Evolutionary conservation across 2,888 invertebrate genomes (phyloP).

Genomic region (Pherbina coryleti): DNA sequence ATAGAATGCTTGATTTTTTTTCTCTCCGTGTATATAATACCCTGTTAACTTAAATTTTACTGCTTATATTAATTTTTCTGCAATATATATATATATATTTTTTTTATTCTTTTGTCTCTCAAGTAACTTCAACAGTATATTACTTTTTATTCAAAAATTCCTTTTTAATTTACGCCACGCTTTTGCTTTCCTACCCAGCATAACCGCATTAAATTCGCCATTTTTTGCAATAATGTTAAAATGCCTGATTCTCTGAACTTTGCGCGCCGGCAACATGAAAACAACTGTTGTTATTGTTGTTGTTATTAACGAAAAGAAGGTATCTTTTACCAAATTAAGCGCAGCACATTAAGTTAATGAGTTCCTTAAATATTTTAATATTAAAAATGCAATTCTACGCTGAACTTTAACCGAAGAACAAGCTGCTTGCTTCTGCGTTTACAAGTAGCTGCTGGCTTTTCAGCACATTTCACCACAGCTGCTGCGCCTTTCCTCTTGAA

Average conservation of each 20-base stretch:
- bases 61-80: too few relatives aligned
- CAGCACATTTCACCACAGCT: background rate
- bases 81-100: too few relatives aligned
- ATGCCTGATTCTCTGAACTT: slow-evolving; percentile 1
- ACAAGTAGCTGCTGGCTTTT: background rate
- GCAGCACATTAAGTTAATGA: slow-evolving; percentile 64
- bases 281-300: background rate
- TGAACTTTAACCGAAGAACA: slow-evolving; percentile 22
- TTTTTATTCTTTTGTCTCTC: too few relatives aligned
- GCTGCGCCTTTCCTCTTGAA: too few relatives aligned
- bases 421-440: background rate
- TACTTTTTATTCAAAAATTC: background rate
- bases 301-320: background rate
- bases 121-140: too few relatives aligned
- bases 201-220: background rate
- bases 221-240: slow-evolving; percentile 9
- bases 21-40: too few relatives aligned
- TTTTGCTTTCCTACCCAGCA: background rate
- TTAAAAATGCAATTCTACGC: slow-evolving; percentile 42
- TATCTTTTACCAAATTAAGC: background rate
- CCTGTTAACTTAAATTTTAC: too few relatives aligned
- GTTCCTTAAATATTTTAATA: slow-evolving; percentile 46
- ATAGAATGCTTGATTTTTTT: too few relatives aligned
- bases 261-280: background rate
- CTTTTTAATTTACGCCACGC: background rate